Conservation (phyloP, 2,888 invertebrate genomes). For the Tanytarsus gracilentus region DNA sequence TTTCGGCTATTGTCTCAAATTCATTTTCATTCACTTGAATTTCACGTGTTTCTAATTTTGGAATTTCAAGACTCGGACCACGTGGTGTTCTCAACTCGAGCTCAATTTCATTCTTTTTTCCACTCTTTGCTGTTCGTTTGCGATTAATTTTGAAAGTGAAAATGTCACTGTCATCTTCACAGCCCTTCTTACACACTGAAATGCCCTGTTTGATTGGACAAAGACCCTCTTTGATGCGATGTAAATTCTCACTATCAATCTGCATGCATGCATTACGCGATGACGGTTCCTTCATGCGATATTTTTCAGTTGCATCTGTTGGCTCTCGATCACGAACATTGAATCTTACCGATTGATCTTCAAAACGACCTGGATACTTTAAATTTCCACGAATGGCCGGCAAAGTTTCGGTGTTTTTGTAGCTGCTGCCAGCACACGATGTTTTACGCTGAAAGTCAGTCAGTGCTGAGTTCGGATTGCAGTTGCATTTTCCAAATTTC, state of each 20-base stretch:
- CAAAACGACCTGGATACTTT: slow-evolving; percentile 38
- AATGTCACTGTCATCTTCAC: slow-evolving; percentile 57
- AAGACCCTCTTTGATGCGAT: slow-evolving; percentile 37
- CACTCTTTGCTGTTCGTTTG: slow-evolving; percentile 55
- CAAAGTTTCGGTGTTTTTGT: slow-evolving; percentile 8
- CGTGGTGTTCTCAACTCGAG: slow-evolving; percentile 66
- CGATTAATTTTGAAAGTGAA: slow-evolving; percentile 66
- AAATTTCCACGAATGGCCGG: slow-evolving; percentile 38
- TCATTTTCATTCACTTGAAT: slow-evolving; percentile 57
- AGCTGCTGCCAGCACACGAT: neutral
- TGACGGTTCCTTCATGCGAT: slow-evolving; percentile 31
- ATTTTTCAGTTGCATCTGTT: slow-evolving; percentile 35
- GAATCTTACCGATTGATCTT: slow-evolving; percentile 34
- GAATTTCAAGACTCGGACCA: slow-evolving; percentile 50
- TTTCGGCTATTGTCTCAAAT: slow-evolving; percentile 16
- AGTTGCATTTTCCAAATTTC: neutral
- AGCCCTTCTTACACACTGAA: slow-evolving; percentile 41
- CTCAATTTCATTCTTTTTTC: slow-evolving; percentile 58
- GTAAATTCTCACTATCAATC: slow-evolving; percentile 38
- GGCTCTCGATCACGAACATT: slow-evolving; percentile 31
- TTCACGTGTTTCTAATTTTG: slow-evolving; percentile 54
- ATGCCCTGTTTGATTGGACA: neutral
- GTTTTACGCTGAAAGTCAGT: slow-evolving; percentile 12
- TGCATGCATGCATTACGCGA: slow-evolving; percentile 38
- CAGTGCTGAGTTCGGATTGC: neutral